These are phyloP conservation scores for Nycticryphes semicollaris DNA, from an alignment of 2,113 vertebrate genomes.

Conservation along the genomic window DNA sequence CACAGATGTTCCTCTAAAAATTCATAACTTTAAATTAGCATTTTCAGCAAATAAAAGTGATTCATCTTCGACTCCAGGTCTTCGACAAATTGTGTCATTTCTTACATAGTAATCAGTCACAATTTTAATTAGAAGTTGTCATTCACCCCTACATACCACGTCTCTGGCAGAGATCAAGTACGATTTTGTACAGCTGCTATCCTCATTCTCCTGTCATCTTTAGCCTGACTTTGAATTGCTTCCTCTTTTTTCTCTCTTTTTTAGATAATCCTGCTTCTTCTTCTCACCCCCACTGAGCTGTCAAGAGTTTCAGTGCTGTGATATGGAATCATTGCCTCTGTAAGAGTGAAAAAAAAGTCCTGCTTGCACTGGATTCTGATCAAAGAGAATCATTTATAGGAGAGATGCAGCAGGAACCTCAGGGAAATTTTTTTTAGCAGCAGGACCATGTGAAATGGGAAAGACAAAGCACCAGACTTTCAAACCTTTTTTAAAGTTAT, in stretches of 20 bases:
- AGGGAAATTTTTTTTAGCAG: constrained; percentile 50
- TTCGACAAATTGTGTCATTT: constrained; percentile 45
- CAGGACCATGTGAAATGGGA: constrained; percentile 34
- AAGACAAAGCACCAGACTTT: constrained; percentile 46
- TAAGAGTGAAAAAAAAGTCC: constrained; percentile 31
- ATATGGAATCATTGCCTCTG: constrained; percentile 71
- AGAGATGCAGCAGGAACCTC: constrained; percentile 62
- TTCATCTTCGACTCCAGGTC: constrained; percentile 52
- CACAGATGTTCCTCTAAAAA: constrained; percentile 70
- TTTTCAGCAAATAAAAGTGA: constrained; percentile 65
- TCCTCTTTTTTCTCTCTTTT: constrained; percentile 35
- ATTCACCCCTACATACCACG: constrained; percentile 45
- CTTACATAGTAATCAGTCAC: constrained; percentile 64
- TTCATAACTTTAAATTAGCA: constrained; percentile 63
- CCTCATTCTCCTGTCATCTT: constrained; percentile 61
- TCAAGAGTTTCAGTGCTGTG: constrained; percentile 68
- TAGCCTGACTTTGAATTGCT: constrained; percentile 67
- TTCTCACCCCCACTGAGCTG: constrained; percentile 71
- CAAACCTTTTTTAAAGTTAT: constrained; percentile 17
- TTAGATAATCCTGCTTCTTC: constrained; percentile 47
- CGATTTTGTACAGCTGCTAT: constrained; percentile 59
- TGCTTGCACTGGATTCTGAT: constrained; percentile 69
- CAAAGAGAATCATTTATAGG: constrained; percentile 79
- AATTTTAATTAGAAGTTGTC: constrained; percentile 74
- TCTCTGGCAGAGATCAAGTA: constrained; percentile 65